phyloP scores from a whole-genome alignment of 2,113 vertebrate species.

The Microcebus tavaratra region DNA sequence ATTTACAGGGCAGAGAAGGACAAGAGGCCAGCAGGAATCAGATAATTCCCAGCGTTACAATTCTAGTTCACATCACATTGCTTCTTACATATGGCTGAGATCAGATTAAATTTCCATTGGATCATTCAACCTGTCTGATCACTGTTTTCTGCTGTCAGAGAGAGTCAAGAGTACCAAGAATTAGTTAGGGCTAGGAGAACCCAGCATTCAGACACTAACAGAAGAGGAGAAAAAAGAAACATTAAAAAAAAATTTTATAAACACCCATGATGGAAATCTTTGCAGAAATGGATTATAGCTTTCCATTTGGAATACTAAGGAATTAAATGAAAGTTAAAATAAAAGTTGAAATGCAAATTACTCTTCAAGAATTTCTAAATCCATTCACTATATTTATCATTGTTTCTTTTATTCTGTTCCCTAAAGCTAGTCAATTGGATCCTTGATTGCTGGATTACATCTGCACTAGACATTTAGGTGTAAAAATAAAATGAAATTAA shows the following conservation, averaged over 20 bases:
- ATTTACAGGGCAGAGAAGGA: not conserved
- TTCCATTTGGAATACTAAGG: not conserved
- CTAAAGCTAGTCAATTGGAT: not conserved
- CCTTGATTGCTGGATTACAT: not conserved
- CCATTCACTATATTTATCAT: not conserved
- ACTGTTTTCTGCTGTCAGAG: constrained; percentile 55
- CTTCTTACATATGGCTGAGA: constrained; percentile 51
- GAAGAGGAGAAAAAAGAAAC: not conserved
- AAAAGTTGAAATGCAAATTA: not conserved
- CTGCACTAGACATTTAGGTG: not conserved
- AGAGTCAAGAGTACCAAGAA: constrained; percentile 2
- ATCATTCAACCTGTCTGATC: constrained; percentile 49
- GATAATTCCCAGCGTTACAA: constrained; percentile 46
- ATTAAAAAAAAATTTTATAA: not conserved
- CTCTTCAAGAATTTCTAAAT: not conserved
- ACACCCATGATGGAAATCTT: not conserved
- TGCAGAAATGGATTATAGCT: not conserved
- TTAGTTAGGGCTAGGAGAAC: not conserved
- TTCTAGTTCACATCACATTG: constrained; percentile 23
- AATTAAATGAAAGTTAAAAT: constrained; percentile 34
- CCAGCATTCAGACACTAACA: not conserved
- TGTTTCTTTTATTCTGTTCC: constrained; percentile 32
- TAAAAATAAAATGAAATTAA: constrained; percentile 7
- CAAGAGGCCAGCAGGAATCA: not conserved
- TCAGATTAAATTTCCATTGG: constrained; percentile 60